These are phyloP conservation scores for Nasonia vitripennis DNA, from an alignment of 1,140 invertebrate genomes.

Conservation along the genomic window DNA sequence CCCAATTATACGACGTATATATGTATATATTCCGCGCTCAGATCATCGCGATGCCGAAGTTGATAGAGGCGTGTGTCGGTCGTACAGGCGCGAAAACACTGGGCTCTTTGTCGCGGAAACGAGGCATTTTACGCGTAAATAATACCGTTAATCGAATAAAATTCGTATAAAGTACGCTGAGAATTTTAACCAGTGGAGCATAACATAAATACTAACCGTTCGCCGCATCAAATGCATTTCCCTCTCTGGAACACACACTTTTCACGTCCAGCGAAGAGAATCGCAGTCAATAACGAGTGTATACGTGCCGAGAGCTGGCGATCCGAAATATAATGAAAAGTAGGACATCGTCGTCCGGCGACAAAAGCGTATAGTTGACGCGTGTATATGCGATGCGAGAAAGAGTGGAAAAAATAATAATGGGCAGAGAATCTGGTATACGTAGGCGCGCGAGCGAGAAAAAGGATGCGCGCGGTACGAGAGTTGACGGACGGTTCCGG, in stretches of 20 bases:
- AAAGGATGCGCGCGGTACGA: slow-evolving; percentile 11
- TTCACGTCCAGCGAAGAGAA: neutral
- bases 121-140: neutral
- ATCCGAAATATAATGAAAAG: slow-evolving; percentile 23
- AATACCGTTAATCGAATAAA: no score
- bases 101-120: neutral
- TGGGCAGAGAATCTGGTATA: neutral
- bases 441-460: neutral
- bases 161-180: no score
- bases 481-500: slow-evolving; percentile 31
- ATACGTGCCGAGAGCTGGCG: neutral
- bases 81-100: neutral
- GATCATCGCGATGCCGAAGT: no score
- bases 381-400: neutral
- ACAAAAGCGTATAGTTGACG: neutral
- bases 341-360: slow-evolving; percentile 10
- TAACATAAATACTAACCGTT: no score
- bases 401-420: neutral
- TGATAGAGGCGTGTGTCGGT: neutral
- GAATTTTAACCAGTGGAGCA: no score
- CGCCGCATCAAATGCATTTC: no score
- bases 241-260: neutral
- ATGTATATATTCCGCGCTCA: neutral
- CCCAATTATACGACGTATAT: neutral
- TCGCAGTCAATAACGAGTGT: neutral